phyloP scores from a whole-genome alignment of 1,140 invertebrate species.

The Zaprionus taronus region DNA sequence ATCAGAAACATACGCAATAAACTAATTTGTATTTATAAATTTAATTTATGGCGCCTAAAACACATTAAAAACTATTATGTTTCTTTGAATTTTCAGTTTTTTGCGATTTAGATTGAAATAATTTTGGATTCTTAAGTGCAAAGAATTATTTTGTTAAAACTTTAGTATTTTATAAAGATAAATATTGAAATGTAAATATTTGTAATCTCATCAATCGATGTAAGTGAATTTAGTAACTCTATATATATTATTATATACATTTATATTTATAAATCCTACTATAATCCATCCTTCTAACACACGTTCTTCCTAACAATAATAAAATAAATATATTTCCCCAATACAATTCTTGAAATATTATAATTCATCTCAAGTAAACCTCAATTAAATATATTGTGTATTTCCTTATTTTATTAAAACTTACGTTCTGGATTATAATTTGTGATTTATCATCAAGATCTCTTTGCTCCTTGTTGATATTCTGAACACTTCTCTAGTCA shows the following conservation, averaged over 20 bases:
- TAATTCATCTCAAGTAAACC: not conserved
- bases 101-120: not conserved
- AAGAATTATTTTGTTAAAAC: not conserved
- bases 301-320: not conserved
- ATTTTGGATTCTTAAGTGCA: not conserved
- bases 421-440: not conserved
- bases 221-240: too few species aligned
- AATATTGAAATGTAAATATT: too few species aligned
- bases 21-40: conserved; percentile 6
- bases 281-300: too few species aligned
- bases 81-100: not conserved
- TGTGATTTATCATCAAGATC: not conserved
- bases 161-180: too few species aligned
- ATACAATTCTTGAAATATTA: not conserved
- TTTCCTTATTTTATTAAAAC: not conserved
- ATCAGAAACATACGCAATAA: not conserved
- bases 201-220: too few species aligned
- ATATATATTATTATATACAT: too few species aligned
- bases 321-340: not conserved
- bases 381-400: not conserved
- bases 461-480: not conserved
- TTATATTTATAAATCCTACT: too few species aligned
- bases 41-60: not conserved
- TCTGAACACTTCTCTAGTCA: not conserved
- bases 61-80: conserved; percentile 4